Conservation (phyloP, 1,140 invertebrate species). For the Lepidotrigona ventralis region DNA sequence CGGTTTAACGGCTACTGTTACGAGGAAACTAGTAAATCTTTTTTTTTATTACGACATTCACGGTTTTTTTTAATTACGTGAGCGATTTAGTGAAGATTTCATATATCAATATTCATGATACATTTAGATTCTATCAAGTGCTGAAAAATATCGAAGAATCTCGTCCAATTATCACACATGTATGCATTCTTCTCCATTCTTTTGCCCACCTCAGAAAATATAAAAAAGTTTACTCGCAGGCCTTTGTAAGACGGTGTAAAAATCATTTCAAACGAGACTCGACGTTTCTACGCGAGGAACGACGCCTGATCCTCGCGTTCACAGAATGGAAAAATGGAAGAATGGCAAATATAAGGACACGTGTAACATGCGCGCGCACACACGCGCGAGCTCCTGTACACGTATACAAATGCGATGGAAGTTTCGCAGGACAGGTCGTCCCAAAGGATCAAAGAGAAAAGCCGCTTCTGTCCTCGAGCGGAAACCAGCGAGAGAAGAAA, state of each 20-base stretch:
- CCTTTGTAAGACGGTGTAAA: neutral
- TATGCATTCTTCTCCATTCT: too few species aligned
- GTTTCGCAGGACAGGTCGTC: slow-evolving; percentile 36
- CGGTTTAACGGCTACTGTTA: neutral
- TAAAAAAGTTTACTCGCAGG: neutral
- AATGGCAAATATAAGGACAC: slow-evolving; percentile 33
- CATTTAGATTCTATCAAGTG: too few species aligned
- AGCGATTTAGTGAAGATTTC: too few species aligned
- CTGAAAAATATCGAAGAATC: too few species aligned
- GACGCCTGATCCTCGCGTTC: neutral
- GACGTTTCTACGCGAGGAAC: neutral
- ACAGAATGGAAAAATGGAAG: slow-evolving; percentile 21
- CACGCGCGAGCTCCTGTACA: neutral
- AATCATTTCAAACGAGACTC: neutral
- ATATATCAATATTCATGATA: too few species aligned
- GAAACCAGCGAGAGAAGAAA: slow-evolving; percentile 22
- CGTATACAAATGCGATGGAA: slow-evolving; percentile 28
- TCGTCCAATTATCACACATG: too few species aligned
- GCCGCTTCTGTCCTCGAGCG: slow-evolving; percentile 40
- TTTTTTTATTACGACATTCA: too few species aligned
- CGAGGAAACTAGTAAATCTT: too few species aligned
- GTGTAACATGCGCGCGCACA: neutral
- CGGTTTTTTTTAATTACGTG: too few species aligned
- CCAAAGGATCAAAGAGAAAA: slow-evolving; percentile 37
- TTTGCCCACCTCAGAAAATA: neutral